Evolutionary conservation across 2,113 vertebrate species (phyloP).

Genomic region (Eurystomus gularis): DNA sequence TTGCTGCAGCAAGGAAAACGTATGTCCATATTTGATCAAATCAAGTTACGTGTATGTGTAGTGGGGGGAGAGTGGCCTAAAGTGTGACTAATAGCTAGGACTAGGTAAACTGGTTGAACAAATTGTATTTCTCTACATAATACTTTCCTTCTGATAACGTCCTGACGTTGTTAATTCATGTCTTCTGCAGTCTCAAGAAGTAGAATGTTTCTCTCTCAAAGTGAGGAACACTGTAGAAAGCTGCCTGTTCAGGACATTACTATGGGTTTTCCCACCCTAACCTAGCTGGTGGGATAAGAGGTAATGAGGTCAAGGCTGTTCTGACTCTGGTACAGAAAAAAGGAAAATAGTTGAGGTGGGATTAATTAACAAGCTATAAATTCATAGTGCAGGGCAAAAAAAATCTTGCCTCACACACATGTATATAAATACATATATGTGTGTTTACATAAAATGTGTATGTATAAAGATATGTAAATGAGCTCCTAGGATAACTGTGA

Average conservation of each 20-base stretch:
- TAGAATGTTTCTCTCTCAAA: not conserved
- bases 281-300: not conserved
- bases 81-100: not conserved
- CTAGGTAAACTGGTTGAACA: not conserved
- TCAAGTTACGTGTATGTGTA: not conserved
- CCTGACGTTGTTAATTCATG: not conserved
- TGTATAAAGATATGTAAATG: not conserved
- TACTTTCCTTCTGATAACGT: not conserved
- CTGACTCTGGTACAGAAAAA: not conserved
- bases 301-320: not conserved
- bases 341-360: not conserved
- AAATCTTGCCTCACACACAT: not conserved
- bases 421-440: not conserved
- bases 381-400: not conserved
- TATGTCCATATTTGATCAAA: not conserved
- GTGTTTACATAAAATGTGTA: not conserved
- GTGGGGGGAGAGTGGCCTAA: not conserved
- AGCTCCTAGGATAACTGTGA: not conserved
- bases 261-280: not conserved
- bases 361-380: not conserved
- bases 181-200: not conserved
- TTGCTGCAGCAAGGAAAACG: not conserved
- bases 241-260: not conserved
- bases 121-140: not conserved
- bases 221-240: not conserved